Evolutionary conservation across 2,113 vertebrate genomes (phyloP), one percentile per base, ranked within the genome.

Genomic region (Corythaixoides concolor): DNA sequence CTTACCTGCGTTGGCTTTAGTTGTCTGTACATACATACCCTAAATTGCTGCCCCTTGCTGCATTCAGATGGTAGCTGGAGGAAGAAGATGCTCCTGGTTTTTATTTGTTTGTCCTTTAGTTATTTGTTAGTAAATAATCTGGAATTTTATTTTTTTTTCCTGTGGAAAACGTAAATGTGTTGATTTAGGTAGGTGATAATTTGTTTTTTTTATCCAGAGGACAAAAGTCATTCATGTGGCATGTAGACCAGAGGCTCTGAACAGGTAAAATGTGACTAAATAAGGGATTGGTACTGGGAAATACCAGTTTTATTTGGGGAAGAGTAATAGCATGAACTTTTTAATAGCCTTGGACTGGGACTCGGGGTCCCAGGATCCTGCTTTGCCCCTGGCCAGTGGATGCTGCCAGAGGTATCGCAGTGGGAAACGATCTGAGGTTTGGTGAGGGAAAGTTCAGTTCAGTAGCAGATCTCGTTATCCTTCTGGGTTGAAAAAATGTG

Each of bases 171-270:
- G 12, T 3, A n/a, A 35, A 9, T 33, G 41, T 39, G 30, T 5
- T 43, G 41, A 15, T 52, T 43, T 49, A 11, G 23, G 59, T 39
- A 47, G 58, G 26, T 12, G 32, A 33, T 26, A 27, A 15, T 49
- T 33, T 58, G 43, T 21, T 72, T 63, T 72, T 63, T 72, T 84
- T 22, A 20, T 35, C 9, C 0, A 1, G 24, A 41, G n/a, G 37
- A 19, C 21, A 87, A 45, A 67, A 70, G 39, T 75, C 39, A n/a
- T 43, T 30, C 32, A 3, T 0, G 0, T 47, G 62, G 16, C 7
- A 1, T 16, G 30, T 56, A 52, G 33, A 8, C 58, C 0, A 7
- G 76, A 56, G 22, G 10, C 22, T 58, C 37, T 45, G 39, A 60
- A 63, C 43, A 15, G 37, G 5, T 41, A 4, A 73, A 63, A 22